Evolutionary conservation across 2,888 invertebrate species (phyloP).

Genomic region (Leptopterna dolabrata): DNA sequence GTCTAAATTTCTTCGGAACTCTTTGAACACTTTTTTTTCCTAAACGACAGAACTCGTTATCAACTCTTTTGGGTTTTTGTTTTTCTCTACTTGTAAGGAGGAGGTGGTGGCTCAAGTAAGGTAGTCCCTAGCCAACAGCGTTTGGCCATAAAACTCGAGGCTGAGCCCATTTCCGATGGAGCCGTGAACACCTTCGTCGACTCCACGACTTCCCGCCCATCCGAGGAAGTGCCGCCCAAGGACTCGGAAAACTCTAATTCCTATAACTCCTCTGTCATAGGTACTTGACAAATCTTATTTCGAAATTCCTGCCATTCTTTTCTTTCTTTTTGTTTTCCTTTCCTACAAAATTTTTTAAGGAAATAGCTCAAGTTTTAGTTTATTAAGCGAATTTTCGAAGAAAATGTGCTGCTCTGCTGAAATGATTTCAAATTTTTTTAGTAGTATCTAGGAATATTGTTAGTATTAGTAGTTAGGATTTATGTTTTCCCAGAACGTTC

Average conservation of each 20-base stretch:
- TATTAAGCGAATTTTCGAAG: too few species aligned
- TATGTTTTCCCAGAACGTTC: too few species aligned
- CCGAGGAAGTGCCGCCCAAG: constrained; percentile 67
- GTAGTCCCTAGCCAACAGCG: constrained; percentile 64
- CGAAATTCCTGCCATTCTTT: not conserved
- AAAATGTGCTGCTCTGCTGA: not conserved
- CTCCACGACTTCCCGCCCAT: constrained; percentile 62
- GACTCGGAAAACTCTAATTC: constrained; percentile 54
- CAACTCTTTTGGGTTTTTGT: not conserved
- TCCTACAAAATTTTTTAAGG: not conserved
- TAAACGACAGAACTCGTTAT: not conserved
- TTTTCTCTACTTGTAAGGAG: not conserved
- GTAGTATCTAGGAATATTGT: too few species aligned
- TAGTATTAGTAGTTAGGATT: too few species aligned
- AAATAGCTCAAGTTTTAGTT: not conserved
- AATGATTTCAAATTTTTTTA: too few species aligned
- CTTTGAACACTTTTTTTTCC: too few species aligned
- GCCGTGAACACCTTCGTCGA: constrained; percentile 63
- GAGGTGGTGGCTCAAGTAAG: constrained; percentile 67
- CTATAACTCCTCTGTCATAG: constrained; percentile 53
- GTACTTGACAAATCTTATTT: constrained; percentile 34
- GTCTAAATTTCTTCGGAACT: too few species aligned
- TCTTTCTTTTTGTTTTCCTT: not conserved
- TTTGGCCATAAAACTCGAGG: constrained; percentile 60
- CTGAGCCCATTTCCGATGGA: constrained; percentile 57